Evolutionary conservation across 2,113 vertebrate species (phyloP), one percentile per base, ranked within the genome.

Genomic region (Pomatorhinus ruficollis): DNA sequence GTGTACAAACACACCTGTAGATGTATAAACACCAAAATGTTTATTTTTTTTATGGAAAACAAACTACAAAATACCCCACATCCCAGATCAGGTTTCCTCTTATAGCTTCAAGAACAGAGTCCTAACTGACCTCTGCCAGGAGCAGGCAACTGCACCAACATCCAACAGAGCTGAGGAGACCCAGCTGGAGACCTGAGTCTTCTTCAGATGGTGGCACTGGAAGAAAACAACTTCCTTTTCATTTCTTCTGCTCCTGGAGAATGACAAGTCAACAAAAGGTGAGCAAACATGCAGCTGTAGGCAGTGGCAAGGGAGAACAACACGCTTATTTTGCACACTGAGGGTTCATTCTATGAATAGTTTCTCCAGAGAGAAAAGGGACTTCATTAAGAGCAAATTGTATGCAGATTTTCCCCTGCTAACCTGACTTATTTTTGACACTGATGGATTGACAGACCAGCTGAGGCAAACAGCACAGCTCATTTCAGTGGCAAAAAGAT

Each of bases 351-450:
- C 68, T 27, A 56, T 52, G 64, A 88, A 37, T 82, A 45, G 83
- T 86, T 94, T 64, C 82, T 94, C 82, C 53, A 75, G 72, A 82
- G 76, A 91, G 24, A 91, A 93, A 87, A 81, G 37, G 30, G 77
- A 76, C 42, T 92, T 92, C 49, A 82, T 89, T 72, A 75, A 49
- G 23, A 74, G 30, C 13, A 89, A 91, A 92, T 0, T 75, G 17
- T 44, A 89, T 68, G 79, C 83, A 93, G 57, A 84, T 69, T 82
- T 84, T 69, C 27, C 89, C 66, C 71, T 3, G 3, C 80, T 85
- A 87, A 65, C 30, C 53, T 80, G 20, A 18, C 24, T 30, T 24
- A 45, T 44, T 90, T 44, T 90, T 92, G 71, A 78, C 75, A 79
- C 47, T 44, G 53, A 93, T 63, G 57, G 74, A 95, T 54, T 91